A percentile compares a stretch with the other conserved stretches of the same genome.
phyloP scores from a whole-genome alignment of 2,113 vertebrate genomes.

The Catharus fuscescens region DNA sequence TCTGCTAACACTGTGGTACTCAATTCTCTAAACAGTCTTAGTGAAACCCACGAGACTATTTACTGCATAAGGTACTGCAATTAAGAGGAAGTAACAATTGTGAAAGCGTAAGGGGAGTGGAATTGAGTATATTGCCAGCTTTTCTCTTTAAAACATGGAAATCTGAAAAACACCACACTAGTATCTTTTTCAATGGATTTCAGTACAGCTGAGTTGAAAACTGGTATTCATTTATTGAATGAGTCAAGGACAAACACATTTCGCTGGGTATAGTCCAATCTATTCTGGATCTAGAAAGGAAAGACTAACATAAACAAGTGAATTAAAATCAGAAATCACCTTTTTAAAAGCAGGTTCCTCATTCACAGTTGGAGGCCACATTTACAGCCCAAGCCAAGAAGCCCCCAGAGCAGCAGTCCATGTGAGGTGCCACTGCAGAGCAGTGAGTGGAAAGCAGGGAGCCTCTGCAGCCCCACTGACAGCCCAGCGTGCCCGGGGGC shows the following conservation, averaged over 20 bases:
- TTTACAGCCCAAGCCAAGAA: not conserved
- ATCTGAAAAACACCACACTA: not conserved
- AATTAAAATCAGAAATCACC: not conserved
- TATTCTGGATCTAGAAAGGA: not conserved
- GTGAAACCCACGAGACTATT: not conserved
- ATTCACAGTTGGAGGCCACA: not conserved
- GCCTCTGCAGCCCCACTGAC: not conserved
- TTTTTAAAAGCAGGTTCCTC: not conserved
- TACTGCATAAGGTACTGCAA: not conserved
- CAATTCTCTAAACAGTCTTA: not conserved
- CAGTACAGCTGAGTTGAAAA: not conserved
- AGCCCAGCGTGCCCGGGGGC: too few relatives aligned
- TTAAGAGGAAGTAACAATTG: not conserved
- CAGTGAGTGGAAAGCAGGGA: fast-evolving
- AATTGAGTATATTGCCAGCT: not conserved
- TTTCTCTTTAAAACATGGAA: not conserved
- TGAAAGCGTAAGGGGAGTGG: not conserved
- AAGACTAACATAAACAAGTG: not conserved
- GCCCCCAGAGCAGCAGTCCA: not conserved
- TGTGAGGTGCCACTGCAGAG: fast-evolving
- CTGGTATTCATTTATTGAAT: not conserved
- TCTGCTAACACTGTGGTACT: not conserved
- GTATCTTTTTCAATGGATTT: not conserved
- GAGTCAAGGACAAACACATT: not conserved
- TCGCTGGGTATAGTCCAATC: not conserved